These are phyloP conservation scores for Ischnus inquisitorius DNA, from an alignment of 2,888 invertebrate genomes.

Conservation along the genomic window DNA sequence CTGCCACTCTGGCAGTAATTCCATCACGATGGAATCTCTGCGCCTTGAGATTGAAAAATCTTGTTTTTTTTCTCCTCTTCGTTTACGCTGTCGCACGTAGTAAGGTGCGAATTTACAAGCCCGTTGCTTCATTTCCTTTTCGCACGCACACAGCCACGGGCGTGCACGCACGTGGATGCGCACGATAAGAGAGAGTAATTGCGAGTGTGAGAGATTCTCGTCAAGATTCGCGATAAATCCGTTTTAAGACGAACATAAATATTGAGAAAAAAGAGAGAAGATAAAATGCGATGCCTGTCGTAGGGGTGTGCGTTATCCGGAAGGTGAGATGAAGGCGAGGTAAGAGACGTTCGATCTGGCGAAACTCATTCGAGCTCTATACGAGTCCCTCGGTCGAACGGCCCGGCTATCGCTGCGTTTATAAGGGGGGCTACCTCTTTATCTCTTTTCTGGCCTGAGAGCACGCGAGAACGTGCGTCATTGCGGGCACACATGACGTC, in stretches of 20 bases:
- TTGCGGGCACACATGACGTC: conserved; percentile 69
- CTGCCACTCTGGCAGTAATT: not conserved
- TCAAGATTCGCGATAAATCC: not conserved
- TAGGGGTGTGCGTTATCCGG: conserved; percentile 19
- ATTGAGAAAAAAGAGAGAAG: not conserved
- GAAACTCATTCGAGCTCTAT: conserved; percentile 12
- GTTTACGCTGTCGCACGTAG: not conserved
- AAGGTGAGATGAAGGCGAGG: conserved; percentile 29
- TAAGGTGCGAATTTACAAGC: conserved; percentile 4
- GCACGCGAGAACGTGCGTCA: conserved; percentile 69
- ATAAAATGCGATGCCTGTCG: not conserved
- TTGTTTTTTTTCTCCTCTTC: not conserved
- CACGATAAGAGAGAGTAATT: not conserved
- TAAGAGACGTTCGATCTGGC: conserved; percentile 14
- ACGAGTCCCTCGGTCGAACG: conserved; percentile 1
- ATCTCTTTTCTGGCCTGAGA: conserved; percentile 64
- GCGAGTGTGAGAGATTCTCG: not conserved
- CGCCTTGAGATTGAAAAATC: not conserved
- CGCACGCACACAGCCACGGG: not conserved
- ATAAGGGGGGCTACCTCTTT: conserved; percentile 64
- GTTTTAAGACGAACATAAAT: not conserved
- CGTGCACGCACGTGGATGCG: not conserved
- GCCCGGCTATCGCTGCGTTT: conserved; percentile 47
- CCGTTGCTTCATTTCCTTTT: not conserved
- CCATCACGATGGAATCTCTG: not conserved